Evolutionary conservation across 2,113 vertebrate species (phyloP).

Genomic region (Reinhardtius hippoglossoides): DNA sequence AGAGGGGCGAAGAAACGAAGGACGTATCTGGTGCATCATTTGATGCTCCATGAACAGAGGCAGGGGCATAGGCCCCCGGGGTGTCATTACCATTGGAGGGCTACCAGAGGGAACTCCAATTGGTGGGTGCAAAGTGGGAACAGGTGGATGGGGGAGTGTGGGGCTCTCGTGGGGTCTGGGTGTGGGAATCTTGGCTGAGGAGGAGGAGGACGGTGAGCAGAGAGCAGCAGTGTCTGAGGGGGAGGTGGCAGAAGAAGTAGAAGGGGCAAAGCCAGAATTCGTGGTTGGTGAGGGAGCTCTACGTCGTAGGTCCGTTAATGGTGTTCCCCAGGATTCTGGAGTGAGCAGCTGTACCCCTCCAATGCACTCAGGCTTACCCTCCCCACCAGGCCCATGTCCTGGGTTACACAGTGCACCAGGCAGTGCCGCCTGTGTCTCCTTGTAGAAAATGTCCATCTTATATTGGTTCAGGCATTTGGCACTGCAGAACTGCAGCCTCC

Average conservation of each 20-base stretch:
- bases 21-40: constrained; percentile 97
- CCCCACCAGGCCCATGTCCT: constrained; percentile 86
- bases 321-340: constrained; percentile 98
- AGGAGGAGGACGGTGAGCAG: constrained; percentile 89
- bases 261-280: constrained; percentile 87
- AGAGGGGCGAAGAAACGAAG: constrained; percentile 90
- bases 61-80: constrained; percentile 94
- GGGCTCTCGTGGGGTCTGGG: constrained; percentile 93
- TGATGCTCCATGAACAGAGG: constrained; percentile 99
- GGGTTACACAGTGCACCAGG: constrained; percentile 94
- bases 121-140: constrained; percentile 90
- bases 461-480: constrained; percentile 99
- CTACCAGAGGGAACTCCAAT: constrained; percentile 93
- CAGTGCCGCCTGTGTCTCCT: constrained; percentile 98
- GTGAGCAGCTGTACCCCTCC: constrained; percentile 96
- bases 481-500: constrained; percentile 99
- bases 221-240: constrained; percentile 90
- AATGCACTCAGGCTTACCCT: constrained; percentile 91
- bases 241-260: constrained; percentile 89
- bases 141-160: constrained; percentile 86
- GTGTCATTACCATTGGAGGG: constrained; percentile 99
- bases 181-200: constrained; percentile 94
- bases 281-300: constrained; percentile 91
- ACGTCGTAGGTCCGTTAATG: constrained; percentile 92
- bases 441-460: constrained; percentile 99